phyloP scores from a whole-genome alignment of 30 jellyfish, hydroid and myxozoan species.

The Phacellophora camtschatica region DNA sequence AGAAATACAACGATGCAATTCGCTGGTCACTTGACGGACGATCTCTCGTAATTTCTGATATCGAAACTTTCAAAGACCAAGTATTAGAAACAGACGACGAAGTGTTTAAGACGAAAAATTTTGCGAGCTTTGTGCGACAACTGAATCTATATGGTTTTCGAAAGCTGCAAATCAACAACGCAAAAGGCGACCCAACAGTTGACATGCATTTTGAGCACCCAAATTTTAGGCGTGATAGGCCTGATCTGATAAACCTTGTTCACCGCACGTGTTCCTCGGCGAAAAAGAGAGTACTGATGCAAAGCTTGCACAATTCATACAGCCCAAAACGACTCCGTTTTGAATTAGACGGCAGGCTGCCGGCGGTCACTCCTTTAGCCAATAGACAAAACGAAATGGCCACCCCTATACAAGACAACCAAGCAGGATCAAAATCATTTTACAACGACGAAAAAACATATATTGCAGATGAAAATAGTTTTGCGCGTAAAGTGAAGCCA shows the following conservation, averaged over 20 bases:
- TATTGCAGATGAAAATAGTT: neutral
- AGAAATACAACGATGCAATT: constrained; percentile 83
- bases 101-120: constrained; percentile 97
- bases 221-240: constrained; percentile 94
- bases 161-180: constrained; percentile 75
- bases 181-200: constrained; percentile 86
- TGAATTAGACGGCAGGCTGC: constrained; percentile 2
- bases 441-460: neutral
- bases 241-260: constrained; percentile 87
- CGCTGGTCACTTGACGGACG: constrained; percentile 97
- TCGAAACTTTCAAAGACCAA: constrained; percentile 77
- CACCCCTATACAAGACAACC: neutral
- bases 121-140: constrained; percentile 97
- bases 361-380: constrained; percentile 29
- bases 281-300: constrained; percentile 25
- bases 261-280: constrained; percentile 94
- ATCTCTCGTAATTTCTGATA: constrained; percentile 83
- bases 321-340: constrained; percentile 52
- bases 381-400: constrained; percentile 38
- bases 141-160: constrained; percentile 94
- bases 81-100: constrained; percentile 96
- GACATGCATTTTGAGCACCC: constrained; percentile 98
- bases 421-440: neutral
- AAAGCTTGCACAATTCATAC: constrained; percentile 33
- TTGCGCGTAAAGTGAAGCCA: neutral